Base-by-base conservation (phyloP, 2,797 vertebrate genomes). In the Sciurus vulgaris region DNA sequence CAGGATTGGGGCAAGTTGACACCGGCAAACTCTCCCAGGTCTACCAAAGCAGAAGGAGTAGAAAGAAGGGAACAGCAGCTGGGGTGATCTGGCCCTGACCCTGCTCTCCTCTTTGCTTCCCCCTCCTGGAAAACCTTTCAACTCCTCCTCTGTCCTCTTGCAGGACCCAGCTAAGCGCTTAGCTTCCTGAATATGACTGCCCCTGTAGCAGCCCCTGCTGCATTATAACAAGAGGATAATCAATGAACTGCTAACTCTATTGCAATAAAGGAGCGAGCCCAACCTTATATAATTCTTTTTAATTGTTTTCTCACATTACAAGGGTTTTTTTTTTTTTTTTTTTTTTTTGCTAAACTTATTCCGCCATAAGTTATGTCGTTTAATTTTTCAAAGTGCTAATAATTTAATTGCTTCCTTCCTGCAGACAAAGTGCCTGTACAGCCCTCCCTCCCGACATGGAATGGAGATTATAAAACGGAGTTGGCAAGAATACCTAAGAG, bases 361-460 rank as follows among this genome's bases (percentile, higher is more conserved):
- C 97, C 73, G 92, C 98, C 98, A 97, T 98, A 98, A 98, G 98
- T 98, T 98, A 98, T 97, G 92, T 97, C 92, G 90, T 98, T 98
- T 98, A 98, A 99, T 99, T 98, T 98, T 98, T 98, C 98, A 98
- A 98, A 99, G 98, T 98, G 98, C 98, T 98, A 98, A 98, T 98
- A 98, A 98, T 98, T 98, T 98, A 98, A 99, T 99, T 98, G 97
- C 98, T 99, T 99, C 98, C 98, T 99, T 99, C 98, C 98, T 98
- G 98, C 96, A 91, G 98, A 98, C 97, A 98, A 98, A 98, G 98
- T 98, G 98, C 98, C 94, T 98, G 87, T 81, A 17, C 95, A 41
- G 77, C 73, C 97, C 97, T 96, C 96, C 96, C 95, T 94, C 96
- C 97, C 95, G 13, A 96, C 89, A 74, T 73, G 89, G 97, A 73